These are phyloP conservation scores for Anaspis maculata DNA, from an alignment of 2,888 invertebrate genomes.

Conservation along the genomic window DNA sequence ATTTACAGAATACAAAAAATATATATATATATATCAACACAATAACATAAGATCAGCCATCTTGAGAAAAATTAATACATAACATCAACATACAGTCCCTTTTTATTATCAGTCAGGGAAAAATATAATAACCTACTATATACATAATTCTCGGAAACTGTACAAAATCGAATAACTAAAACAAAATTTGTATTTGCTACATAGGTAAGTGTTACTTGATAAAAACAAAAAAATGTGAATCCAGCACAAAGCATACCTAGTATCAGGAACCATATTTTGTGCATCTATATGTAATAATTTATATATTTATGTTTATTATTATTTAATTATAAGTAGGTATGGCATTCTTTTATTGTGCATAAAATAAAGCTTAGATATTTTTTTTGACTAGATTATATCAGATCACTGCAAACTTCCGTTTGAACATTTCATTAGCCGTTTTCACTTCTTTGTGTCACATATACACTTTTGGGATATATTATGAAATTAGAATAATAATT, in stretches of 20 bases:
- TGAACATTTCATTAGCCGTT: conserved; percentile 17
- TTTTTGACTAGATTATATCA: conserved; percentile 17
- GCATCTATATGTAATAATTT: conserved; percentile 16
- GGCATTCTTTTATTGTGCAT: conserved; percentile 16
- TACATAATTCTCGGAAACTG: conserved; percentile 31
- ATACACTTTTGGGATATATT: too few relatives aligned
- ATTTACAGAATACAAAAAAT: too few relatives aligned
- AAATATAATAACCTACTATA: conserved; percentile 29
- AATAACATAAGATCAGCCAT: background rate
- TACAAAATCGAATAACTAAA: conserved; percentile 18
- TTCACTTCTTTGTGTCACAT: conserved; percentile 15
- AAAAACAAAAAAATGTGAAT: conserved; percentile 3
- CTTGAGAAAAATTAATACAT: background rate
- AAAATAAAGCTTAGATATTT: conserved; percentile 29
- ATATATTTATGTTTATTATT: conserved; percentile 5
- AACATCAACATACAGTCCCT: background rate
- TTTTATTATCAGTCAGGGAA: conserved; percentile 23
- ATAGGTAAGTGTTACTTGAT: too few relatives aligned
- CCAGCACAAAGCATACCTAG: conserved; percentile 15
- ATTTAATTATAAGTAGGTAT: conserved; percentile 11
- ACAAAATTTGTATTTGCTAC: background rate
- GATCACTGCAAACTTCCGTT: conserved; percentile 41
- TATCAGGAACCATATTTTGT: conserved; percentile 27
- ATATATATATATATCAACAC: conserved; percentile 6
- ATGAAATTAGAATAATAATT: too few relatives aligned